Conservation (phyloP, 2,888 invertebrate genomes). For the Scaptomyza parva region DNA sequence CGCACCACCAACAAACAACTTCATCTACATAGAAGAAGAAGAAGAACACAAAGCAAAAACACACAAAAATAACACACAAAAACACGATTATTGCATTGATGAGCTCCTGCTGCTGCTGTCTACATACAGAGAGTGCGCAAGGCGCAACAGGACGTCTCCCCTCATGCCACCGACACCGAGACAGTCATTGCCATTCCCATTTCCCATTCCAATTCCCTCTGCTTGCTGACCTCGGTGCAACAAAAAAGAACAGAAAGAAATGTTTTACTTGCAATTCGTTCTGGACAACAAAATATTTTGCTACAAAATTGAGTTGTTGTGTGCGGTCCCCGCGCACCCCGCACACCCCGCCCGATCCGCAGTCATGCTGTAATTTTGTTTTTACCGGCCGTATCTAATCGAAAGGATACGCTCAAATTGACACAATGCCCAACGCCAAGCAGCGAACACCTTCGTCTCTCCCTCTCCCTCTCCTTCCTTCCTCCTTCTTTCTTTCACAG, state of each 20-base stretch:
- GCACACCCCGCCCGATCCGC: slow-evolving; percentile 34
- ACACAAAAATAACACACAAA: slow-evolving; percentile 21
- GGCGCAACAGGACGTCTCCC: slow-evolving; percentile 70
- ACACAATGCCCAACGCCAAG: slow-evolving; percentile 57
- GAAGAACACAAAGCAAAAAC: slow-evolving; percentile 42
- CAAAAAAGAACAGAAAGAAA: slow-evolving; percentile 9
- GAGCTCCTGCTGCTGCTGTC: slow-evolving; percentile 83
- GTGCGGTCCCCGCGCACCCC: slow-evolving; percentile 56
- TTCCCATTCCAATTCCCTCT: slow-evolving; percentile 4
- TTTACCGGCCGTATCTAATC: slow-evolving; percentile 75
- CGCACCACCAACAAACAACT: slow-evolving; percentile 67
- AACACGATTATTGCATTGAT: slow-evolving; percentile 81
- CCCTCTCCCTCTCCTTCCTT: too few relatives aligned
- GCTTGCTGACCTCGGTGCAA: slow-evolving; percentile 33
- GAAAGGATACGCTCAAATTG: slow-evolving; percentile 77
- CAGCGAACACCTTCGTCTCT: slow-evolving; percentile 50
- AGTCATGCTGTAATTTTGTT: slow-evolving; percentile 66
- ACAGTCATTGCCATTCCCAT: slow-evolving; percentile 10
- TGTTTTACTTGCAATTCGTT: slow-evolving; percentile 79
- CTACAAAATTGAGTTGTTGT: slow-evolving; percentile 77
- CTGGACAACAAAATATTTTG: slow-evolving; percentile 82
- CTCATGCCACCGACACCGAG: slow-evolving; percentile 37
- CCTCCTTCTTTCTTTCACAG: too few relatives aligned
- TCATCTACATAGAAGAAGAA: slow-evolving; percentile 64
- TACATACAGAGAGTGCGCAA: slow-evolving; percentile 76